Conservation (phyloP, 2,113 vertebrate species). For the Chaetops frenatus region DNA sequence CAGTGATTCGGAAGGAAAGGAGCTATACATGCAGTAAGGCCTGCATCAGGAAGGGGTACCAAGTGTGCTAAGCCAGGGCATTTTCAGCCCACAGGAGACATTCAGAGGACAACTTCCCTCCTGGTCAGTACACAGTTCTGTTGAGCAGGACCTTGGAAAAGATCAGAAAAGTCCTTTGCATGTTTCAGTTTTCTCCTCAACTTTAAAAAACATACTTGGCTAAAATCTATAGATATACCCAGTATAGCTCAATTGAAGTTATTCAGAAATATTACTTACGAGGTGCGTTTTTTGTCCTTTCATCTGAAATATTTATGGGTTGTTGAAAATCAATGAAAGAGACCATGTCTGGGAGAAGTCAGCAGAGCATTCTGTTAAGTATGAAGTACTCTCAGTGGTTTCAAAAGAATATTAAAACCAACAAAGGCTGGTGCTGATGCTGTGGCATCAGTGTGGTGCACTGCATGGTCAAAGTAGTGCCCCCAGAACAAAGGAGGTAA, state of each 20-base stretch:
- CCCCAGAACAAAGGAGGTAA: neutral
- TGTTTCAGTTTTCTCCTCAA: neutral
- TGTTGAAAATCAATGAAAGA: neutral
- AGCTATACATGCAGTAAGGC: neutral
- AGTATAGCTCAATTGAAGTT: neutral
- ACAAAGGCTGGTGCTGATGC: neutral
- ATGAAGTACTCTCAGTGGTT: neutral
- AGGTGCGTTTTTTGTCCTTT: neutral
- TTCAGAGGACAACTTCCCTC: neutral
- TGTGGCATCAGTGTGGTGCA: fast-evolving
- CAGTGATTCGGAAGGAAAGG: neutral
- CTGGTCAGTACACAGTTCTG: fast-evolving
- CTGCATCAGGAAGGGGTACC: neutral
- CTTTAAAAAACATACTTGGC: neutral
- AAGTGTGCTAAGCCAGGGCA: neutral
- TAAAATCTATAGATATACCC: neutral
- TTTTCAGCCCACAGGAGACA: neutral
- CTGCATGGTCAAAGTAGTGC: neutral
- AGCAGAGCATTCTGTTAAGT: neutral
- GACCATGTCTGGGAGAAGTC: neutral
- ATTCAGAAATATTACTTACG: neutral
- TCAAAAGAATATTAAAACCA: neutral
- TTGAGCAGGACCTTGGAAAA: neutral
- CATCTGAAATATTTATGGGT: neutral
- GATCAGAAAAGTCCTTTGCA: neutral